Base-by-base conservation (phyloP, 2,113 vertebrate species). In the Halcyon senegalensis region DNA sequence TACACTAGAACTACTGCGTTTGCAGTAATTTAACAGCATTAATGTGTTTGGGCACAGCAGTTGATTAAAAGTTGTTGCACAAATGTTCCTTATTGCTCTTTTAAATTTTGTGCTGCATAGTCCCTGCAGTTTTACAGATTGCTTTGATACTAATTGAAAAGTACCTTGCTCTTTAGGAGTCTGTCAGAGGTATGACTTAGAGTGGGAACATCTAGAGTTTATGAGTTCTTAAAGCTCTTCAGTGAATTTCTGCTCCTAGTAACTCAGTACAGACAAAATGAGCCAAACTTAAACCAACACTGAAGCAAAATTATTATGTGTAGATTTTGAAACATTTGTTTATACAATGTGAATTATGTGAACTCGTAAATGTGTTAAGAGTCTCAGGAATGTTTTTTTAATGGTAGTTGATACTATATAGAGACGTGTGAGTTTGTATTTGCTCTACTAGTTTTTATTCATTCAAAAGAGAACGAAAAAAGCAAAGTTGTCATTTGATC, bases 31-130 rank as follows among this genome's bases (percentile, higher is more conserved):
- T 97, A 97, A 85, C 94, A 93, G 92, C 96, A 97, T 98, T 98
- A 98, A 98, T 97, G 96, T 97, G 89, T 96, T 97, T 97, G 97
- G 90, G 96, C 98, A 97, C 97, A 97, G 98, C 96, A 90, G 96
- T 98, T 98, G 98, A 98, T 99, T 98, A 98, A 98, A 98, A 97
- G 97, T 98, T 98, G 98, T 98, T 98, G 90, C 96, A 98, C 97
- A 98, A 98, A 97, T 97, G 96, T 98, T 98, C 96, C 95, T 98
- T 96, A 96, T 97, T 97, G 96, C 97, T 95, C 96, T 91, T 98
- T 97, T 98, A 97, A 97, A 98, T 98, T 96, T 96, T 97, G 62
- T 96, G 70, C 87, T 97, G 97, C 82, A 63, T 84, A 76, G 87
- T 96, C 93, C 97, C 97, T 91, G 90, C 78, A 97, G 97, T 96